Evolutionary conservation across 2,888 invertebrate genomes (phyloP).

Genomic region (Nezara viridula): DNA sequence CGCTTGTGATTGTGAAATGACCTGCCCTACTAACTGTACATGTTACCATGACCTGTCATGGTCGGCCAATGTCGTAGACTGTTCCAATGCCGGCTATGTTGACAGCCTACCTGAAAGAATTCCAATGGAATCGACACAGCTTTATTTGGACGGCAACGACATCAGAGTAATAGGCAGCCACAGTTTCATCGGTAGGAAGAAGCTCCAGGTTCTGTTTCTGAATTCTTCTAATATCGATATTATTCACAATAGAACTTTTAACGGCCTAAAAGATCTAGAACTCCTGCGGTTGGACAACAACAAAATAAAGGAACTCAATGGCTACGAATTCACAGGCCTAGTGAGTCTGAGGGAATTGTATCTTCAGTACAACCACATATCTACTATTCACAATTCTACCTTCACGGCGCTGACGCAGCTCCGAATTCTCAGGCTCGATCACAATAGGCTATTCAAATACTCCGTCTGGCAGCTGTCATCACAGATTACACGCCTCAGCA

Average conservation of each 20-base stretch:
- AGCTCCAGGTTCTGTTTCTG: constrained; percentile 81
- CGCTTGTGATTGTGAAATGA: constrained; percentile 94
- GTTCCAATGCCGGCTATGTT: constrained; percentile 79
- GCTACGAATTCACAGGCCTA: constrained; percentile 85
- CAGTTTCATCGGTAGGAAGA: constrained; percentile 87
- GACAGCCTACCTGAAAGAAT: constrained; percentile 83
- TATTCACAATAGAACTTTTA: constrained; percentile 86
- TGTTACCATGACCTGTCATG: constrained; percentile 91
- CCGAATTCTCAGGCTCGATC: constrained; percentile 78
- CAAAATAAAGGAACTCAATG: constrained; percentile 77
- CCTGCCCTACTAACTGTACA: constrained; percentile 87
- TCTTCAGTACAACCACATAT: constrained; percentile 81
- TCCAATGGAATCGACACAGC: constrained; percentile 92
- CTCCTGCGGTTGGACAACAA: constrained; percentile 83
- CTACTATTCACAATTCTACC: constrained; percentile 79
- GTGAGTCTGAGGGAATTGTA: constrained; percentile 80
- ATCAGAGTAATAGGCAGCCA: constrained; percentile 83
- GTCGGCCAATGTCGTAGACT: constrained; percentile 89
- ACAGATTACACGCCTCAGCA: constrained; percentile 75
- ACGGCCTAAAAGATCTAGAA: constrained; percentile 84
- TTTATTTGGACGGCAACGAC: constrained; percentile 88
- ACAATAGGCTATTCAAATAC: constrained; percentile 79
- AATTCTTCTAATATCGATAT: constrained; percentile 84
- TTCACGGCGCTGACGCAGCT: constrained; percentile 78
- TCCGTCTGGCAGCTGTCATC: constrained; percentile 81